A percentile compares a stretch with the other conserved stretches of the same genome.
Conservation (phyloP, 1,140 invertebrate species). For the Bombus polaris region DNA sequence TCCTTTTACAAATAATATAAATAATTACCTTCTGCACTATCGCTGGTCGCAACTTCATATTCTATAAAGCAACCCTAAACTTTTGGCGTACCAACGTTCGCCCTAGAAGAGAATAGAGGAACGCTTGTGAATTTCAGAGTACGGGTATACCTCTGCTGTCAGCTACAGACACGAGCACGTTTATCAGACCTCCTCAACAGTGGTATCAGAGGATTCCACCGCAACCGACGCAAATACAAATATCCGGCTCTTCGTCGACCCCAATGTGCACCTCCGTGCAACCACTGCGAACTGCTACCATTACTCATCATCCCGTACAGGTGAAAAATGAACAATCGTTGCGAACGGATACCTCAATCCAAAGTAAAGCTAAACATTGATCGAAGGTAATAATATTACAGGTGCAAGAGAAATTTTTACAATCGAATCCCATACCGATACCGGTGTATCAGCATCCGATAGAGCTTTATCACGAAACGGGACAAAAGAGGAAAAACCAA, state of each 20-base stretch:
- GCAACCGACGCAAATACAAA: slow-evolving; percentile 69
- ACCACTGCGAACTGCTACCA: slow-evolving; percentile 38
- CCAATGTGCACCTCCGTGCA: slow-evolving; percentile 64
- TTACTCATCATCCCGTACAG: slow-evolving; percentile 55
- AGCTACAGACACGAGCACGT: slow-evolving; percentile 67
- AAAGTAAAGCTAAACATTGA: neutral
- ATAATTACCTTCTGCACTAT: no score
- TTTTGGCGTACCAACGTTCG: neutral
- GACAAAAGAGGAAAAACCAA: slow-evolving; percentile 72
- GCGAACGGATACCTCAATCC: neutral
- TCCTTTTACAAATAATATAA: no score
- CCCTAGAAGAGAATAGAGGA: neutral
- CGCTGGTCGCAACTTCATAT: neutral
- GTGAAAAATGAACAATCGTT: neutral
- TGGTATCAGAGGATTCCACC: slow-evolving; percentile 71
- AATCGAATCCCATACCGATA: slow-evolving; percentile 64
- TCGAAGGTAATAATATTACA: slow-evolving; percentile 7
- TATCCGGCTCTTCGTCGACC: slow-evolving; percentile 62
- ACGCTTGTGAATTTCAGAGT: slow-evolving; percentile 65
- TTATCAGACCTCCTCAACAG: slow-evolving; percentile 69
- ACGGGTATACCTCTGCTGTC: slow-evolving; percentile 71
- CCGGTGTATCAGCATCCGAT: slow-evolving; percentile 76
- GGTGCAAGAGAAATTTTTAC: slow-evolving; percentile 67
- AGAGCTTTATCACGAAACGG: slow-evolving; percentile 72
- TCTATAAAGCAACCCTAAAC: no score